These are phyloP conservation scores for Enteromius treurensis DNA, from an alignment of 2,797 vertebrate species.

Conservation along the genomic window DNA sequence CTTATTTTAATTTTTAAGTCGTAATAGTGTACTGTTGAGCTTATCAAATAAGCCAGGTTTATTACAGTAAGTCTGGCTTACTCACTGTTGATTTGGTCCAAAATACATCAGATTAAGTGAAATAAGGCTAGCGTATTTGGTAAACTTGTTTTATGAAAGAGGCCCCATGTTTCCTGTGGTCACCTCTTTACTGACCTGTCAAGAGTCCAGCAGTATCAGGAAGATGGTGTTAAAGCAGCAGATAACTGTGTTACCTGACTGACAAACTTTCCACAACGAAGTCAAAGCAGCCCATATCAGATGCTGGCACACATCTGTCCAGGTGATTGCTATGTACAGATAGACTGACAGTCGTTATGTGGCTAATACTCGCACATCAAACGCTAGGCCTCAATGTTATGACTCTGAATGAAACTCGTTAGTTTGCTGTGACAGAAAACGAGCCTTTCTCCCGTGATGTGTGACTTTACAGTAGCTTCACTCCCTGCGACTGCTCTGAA, in stretches of 20 bases:
- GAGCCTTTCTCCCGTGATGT: neutral
- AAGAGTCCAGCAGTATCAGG: neutral
- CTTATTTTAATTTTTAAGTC: neutral
- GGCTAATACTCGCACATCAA: neutral
- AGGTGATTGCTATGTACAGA: neutral
- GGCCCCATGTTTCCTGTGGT: neutral
- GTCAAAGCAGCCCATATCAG: neutral
- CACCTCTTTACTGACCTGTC: neutral
- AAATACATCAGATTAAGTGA: no score
- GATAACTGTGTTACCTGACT: neutral
- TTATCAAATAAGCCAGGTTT: no score
- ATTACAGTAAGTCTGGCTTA: no score
- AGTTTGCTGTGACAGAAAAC: neutral
- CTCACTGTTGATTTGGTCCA: no score
- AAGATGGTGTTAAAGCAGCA: neutral
- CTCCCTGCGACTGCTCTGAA: neutral
- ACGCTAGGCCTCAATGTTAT: constrained; percentile 29
- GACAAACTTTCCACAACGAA: neutral
- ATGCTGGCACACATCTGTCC: neutral
- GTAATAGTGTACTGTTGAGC: neutral
- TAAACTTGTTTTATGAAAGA: no score
- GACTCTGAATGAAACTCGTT: neutral
- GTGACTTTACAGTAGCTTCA: neutral
- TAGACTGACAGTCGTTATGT: neutral
- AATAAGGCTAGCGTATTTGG: no score